phyloP scores from a whole-genome alignment of 1,140 invertebrate genomes.

The Lepidostoma basale region DNA sequence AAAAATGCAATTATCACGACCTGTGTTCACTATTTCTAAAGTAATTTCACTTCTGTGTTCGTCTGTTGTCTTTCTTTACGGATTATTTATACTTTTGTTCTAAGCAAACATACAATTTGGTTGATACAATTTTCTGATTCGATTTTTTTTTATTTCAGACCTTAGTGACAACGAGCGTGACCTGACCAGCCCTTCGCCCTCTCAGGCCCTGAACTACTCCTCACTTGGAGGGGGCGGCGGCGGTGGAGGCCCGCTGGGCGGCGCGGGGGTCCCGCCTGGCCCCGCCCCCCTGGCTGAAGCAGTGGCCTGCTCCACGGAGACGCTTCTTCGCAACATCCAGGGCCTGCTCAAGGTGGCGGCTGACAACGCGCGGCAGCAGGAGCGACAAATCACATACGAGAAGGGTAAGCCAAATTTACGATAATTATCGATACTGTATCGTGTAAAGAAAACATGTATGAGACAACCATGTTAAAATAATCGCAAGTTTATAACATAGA shows the following conservation, averaged over 20 bases:
- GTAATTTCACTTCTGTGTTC: too few species aligned
- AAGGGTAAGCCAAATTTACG: constrained; percentile 90
- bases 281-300: constrained; percentile 61
- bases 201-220: constrained; percentile 46
- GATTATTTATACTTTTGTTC: too few species aligned
- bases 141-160: constrained; percentile 59
- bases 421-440: too few species aligned
- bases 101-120: too few species aligned
- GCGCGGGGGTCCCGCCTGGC: constrained; percentile 50
- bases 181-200: constrained; percentile 53
- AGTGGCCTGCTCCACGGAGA: constrained; percentile 80
- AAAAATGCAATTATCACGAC: too few species aligned
- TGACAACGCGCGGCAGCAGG: constrained; percentile 93
- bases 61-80: neutral
- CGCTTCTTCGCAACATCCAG: constrained; percentile 91
- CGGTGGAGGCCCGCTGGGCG: constrained; percentile 52
- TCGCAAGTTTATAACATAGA: too few species aligned
- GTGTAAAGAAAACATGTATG: too few species aligned
- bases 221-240: constrained; percentile 47
- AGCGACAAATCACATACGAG: constrained; percentile 93
- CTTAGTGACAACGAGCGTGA: constrained; percentile 66
- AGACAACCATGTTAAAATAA: too few species aligned
- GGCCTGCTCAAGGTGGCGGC: constrained; percentile 93
- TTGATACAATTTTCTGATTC: too few species aligned
- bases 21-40: too few species aligned